Base-by-base conservation (phyloP, 2,888 invertebrate genomes). In the Deilephila porcellus region DNA sequence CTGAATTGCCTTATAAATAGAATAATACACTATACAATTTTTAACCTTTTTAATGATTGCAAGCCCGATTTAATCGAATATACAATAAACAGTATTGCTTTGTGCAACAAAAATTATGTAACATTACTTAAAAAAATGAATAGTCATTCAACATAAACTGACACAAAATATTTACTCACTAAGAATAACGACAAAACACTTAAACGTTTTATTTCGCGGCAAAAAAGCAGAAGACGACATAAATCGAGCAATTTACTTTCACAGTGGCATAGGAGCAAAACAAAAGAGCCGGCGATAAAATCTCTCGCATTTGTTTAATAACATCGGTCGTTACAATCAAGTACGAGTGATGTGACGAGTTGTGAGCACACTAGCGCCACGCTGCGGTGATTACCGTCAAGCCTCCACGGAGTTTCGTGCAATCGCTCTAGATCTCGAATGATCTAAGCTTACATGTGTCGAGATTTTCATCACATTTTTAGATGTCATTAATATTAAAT, bases 271-370 rank as follows among this genome's bases (percentile, higher is more conserved):
- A 82, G 78, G 80, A 83, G 79, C 81, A 83, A 88, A 91, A 91
- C 90, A 90, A 90, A 91, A 87, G 86, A 83, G 82, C 80, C 80
- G 79, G 85, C 84, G 92, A 93, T 93, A 94, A 91, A 90, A 94
- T 93, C 91, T 89, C 85, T 91, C 85, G 77, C 91, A 91, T 91
- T 93, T 91, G 91, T 91, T 90, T 93, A 93, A 93, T 93, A 93
- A 88, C 92, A 88, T 87, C 83, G 83, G 90, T 92, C 93, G 90
- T 94, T 93, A 92, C 88, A 89, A 89, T 88, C 88, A 89, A 88
- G 89, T 91, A 89, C 88, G 89, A 88, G 89, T 91, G 89, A 91
- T 91, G 93, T 90, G 86, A 85, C 79, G 81, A 70, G 17, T 32
- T 56, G n/a, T 29, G 71, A 45, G 37, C 32, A 8, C 60, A 37